Evolutionary conservation across 2,888 invertebrate genomes (phyloP).

Genomic region (Morinoia aosen): DNA sequence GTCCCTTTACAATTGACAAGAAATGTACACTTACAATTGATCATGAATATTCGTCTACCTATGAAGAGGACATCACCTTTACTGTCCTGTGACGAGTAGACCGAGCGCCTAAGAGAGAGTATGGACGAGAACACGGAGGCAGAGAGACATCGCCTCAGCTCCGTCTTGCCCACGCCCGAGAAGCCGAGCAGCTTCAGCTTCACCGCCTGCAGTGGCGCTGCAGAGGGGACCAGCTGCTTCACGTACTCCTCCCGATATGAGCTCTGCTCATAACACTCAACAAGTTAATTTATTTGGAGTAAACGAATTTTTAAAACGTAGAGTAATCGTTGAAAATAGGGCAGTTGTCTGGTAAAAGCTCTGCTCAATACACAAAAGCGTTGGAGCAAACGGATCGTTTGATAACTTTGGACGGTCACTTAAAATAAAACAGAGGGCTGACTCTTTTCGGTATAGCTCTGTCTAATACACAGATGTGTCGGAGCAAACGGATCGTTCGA

Average conservation of each 20-base stretch:
- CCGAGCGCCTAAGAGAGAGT: constrained; percentile 71
- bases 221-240: constrained; percentile 78
- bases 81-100: not conserved
- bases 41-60: too few relatives aligned
- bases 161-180: constrained; percentile 81
- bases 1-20: too few relatives aligned
- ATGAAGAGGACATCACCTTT: not conserved
- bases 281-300: not conserved
- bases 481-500: too few relatives aligned
- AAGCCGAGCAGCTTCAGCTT: constrained; percentile 82
- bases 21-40: too few relatives aligned
- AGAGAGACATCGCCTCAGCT: constrained; percentile 79
- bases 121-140: constrained; percentile 80
- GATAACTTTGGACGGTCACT: too few relatives aligned
- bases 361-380: too few relatives aligned
- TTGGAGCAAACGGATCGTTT: too few relatives aligned
- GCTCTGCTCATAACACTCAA: constrained; percentile 45
- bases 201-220: constrained; percentile 76
- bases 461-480: too few relatives aligned
- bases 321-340: constrained; percentile 68
- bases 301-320: not conserved
- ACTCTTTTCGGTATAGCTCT: too few relatives aligned
- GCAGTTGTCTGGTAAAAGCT: constrained; percentile 8
- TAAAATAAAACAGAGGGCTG: too few relatives aligned
- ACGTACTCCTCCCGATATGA: constrained; percentile 75